Evolutionary conservation across 2,113 vertebrate genomes (phyloP).

Genomic region (Bufo bufo): DNA sequence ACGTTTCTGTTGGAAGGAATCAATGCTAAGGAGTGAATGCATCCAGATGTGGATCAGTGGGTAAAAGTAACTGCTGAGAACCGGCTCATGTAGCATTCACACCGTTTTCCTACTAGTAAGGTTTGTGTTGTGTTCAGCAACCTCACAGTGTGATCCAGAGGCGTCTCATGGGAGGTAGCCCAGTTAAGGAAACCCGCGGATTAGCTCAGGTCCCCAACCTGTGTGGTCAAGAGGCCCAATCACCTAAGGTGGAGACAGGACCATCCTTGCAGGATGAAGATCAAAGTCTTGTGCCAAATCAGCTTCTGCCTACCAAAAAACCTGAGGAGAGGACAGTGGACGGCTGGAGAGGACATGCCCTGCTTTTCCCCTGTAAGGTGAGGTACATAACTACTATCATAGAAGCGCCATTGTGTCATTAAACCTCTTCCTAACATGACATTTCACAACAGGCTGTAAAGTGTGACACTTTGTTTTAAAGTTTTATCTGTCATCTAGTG

Average conservation of each 20-base stretch:
- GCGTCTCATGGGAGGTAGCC: constrained; percentile 86
- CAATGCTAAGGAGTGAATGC: neutral
- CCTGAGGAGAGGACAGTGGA: constrained; percentile 67
- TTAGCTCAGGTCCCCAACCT: neutral
- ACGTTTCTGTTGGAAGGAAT: too few species aligned
- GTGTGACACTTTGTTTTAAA: neutral
- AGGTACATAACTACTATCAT: constrained; percentile 33
- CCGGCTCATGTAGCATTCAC: neutral
- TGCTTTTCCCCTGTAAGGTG: constrained; percentile 89
- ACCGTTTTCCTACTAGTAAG: neutral
- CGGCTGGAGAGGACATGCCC: constrained; percentile 71
- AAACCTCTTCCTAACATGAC: neutral
- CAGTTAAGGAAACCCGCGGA: constrained; percentile 63
- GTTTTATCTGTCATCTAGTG: neutral
- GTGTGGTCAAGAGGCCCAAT: constrained; percentile 65
- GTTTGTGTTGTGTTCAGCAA: constrained; percentile 74
- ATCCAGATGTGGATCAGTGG: neutral
- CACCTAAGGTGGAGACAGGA: neutral
- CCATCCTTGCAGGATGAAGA: constrained; percentile 57
- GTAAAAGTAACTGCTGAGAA: neutral
- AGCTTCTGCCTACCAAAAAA: constrained; percentile 42
- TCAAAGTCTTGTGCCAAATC: neutral
- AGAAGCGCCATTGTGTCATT: neutral
- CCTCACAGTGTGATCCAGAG: constrained; percentile 90
- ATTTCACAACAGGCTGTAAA: constrained; percentile 4